Conservation (phyloP, 1,140 invertebrate genomes). For the Coelopa frigida region DNA sequence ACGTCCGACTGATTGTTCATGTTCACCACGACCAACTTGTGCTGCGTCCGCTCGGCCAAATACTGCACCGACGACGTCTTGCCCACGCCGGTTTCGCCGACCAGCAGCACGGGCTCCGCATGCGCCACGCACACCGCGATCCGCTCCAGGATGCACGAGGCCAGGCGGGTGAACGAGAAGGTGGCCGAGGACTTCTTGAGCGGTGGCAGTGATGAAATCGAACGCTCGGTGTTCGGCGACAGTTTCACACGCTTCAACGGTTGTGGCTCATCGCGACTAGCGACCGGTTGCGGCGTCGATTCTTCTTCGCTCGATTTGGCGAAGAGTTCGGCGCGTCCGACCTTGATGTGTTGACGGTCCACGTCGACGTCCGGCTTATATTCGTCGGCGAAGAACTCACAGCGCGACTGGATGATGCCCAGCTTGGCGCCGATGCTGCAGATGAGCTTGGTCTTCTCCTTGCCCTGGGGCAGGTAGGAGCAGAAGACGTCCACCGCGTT, state of each 20-base stretch:
- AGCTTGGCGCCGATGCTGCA: constrained; percentile 70
- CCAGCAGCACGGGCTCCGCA: constrained; percentile 87
- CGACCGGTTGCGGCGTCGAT: constrained; percentile 1
- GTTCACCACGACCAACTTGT: constrained; percentile 92
- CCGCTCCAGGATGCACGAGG: constrained; percentile 76
- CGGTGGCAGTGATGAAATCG: background rate
- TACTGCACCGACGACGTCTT: constrained; percentile 97
- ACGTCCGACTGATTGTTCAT: constrained; percentile 99
- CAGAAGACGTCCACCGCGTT: constrained; percentile 89
- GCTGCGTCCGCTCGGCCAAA: constrained; percentile 73
- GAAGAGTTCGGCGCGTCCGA: constrained; percentile 52
- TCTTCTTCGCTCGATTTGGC: constrained; percentile 23
- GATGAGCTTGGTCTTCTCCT: constrained; percentile 58
- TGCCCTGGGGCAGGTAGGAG: constrained; percentile 50
- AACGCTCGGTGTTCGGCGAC: constrained; percentile 5
- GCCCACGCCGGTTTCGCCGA: constrained; percentile 97
- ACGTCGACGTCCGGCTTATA: constrained; percentile 69
- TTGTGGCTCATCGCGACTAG: constrained; percentile 10
- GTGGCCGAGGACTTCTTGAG: too few relatives aligned
- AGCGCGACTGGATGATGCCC: constrained; percentile 74
- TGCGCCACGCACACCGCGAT: constrained; percentile 73
- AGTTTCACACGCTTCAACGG: constrained; percentile 25
- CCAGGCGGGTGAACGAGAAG: constrained; percentile 75
- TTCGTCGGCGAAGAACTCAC: constrained; percentile 68
- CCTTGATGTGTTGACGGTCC: constrained; percentile 42